Evolutionary conservation across 2,888 invertebrate genomes (phyloP), one percentile per base, ranked within the genome.

Genomic region (Ctenicera cuprea): DNA sequence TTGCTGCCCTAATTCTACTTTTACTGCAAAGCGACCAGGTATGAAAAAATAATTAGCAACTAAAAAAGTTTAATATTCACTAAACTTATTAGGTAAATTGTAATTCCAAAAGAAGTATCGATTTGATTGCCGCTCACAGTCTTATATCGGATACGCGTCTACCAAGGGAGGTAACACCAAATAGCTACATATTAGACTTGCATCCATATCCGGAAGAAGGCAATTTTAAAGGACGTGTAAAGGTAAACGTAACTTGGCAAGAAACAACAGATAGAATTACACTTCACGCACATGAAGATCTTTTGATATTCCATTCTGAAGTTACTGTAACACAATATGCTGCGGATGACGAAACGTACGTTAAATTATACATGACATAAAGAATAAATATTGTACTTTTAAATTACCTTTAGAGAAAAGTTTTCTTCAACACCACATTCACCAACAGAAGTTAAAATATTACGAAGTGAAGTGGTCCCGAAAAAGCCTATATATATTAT

Each of bases 201-300:
- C 90, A 92, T 71, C 94, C 94, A 0, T 90, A 90, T 73, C 87
- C 92, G 0, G 90, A 90, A 41, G 90, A 92, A 63, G 91, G 90
- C 0, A 87, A 89, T 11, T 95, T 93, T 82, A 90, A 89, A 68
- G 95, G 95, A 0, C 87, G 88, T 64, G 92, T 95, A 0, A 89
- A 88, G 78, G 94, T 95, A 77, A 92, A 93, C 81, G 86, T 94
- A 16, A 92, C 90, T 0, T 94, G 93, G 90, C 87, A 89, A 22
- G 88, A 89, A 59, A 89, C 90, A 8, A 88, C 91, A 0, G 90
- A 91, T 71, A 90, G 90, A 81, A 90, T 95, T 63, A 89, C 88
- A 0, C 84, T 95, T 0, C 93, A 94, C 81, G 91, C 91, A 3
- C 90, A 92, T 76, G 91, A 89, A 20, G 91, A 93, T 74, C 85